Conservation (phyloP, 2,888 invertebrate genomes). For the Macaria liturata region DNA sequence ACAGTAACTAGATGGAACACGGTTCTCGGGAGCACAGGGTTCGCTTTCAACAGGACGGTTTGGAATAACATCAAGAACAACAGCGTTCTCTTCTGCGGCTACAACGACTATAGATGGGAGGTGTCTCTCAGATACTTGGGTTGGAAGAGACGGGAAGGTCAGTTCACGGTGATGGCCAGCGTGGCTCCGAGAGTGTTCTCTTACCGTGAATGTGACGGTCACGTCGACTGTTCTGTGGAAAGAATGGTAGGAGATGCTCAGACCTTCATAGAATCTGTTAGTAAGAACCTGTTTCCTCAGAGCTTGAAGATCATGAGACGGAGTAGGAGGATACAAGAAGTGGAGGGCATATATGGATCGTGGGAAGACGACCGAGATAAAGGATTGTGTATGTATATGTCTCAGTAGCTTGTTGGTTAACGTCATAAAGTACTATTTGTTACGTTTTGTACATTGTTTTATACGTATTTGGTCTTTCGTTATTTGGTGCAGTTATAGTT, state of each 20-base stretch:
- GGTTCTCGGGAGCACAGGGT: slow-evolving; percentile 36
- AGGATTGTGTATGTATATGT: slow-evolving; percentile 38
- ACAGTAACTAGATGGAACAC: slow-evolving; percentile 42
- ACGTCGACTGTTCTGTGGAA: slow-evolving; percentile 30
- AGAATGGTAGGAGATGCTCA: slow-evolving; percentile 31
- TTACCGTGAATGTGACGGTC: slow-evolving; percentile 37
- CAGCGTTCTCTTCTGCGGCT: slow-evolving; percentile 45
- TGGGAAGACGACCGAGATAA: slow-evolving; percentile 51
- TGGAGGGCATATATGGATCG: slow-evolving; percentile 23
- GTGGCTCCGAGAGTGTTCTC: slow-evolving; percentile 48
- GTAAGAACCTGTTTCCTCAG: slow-evolving; percentile 37
- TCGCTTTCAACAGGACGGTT: slow-evolving; percentile 48
- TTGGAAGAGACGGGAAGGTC: slow-evolving; percentile 32
- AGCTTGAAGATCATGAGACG: slow-evolving; percentile 18
- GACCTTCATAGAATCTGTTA: slow-evolving; percentile 33
- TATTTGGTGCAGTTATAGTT: too few species aligned
- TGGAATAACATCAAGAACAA: slow-evolving; percentile 48
- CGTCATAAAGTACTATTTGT: too few species aligned
- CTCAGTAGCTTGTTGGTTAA: too few species aligned
- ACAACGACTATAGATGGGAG: slow-evolving; percentile 52
- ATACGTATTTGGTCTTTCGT: too few species aligned
- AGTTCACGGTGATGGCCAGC: slow-evolving; percentile 38
- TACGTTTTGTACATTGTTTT: too few species aligned
- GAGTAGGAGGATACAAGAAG: too few species aligned
- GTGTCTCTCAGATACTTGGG: slow-evolving; percentile 44